Evolutionary conservation across 1,140 invertebrate species (phyloP), one percentile per base, ranked within the genome.

Genomic region (Drosophila nebulosa): DNA sequence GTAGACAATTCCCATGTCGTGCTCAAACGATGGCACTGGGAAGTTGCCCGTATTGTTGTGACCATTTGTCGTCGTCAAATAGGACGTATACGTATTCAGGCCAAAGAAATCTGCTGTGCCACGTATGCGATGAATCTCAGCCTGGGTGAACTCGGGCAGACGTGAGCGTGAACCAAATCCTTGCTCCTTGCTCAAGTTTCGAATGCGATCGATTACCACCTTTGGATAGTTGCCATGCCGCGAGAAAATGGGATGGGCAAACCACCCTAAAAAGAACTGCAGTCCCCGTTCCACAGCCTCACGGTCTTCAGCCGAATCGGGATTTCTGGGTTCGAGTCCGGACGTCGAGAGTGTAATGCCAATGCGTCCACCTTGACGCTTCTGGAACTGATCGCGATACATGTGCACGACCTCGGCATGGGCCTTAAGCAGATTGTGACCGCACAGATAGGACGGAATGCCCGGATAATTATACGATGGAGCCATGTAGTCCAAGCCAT

Each of bases 391-490:
- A 1, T 93, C 80, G 50, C 95, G 91, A 72, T 95, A 96, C 62
- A 96, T 92, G 66, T 94, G 93, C 63, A 94, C 95, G 5, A 92
- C 94, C 76, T 92, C 93, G 0, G 94, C 94, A 76, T 95, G 95
- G 0, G 95, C 93, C 75, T 93, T 93, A 3, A 95, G 77, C 12
- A 94, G 69, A 76, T 94, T 95, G 71, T 95, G 94, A 0, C 92
- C 93, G 69, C 94, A 94, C 1, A 94, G 89, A 75, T 95, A 95
- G 61, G 94, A 93, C 0, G 92, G 93, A 59, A 94, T 92, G 4
- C 94, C 94, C 0, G 93, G 92, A 60, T 93, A 92, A 72, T 94
- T 93, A 14, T 93, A 90, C 0, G 92, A 92, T 0, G 94, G 94
- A 1, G 94, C 94, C 75, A 93, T 92, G 58, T 92, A 93, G 14